These are phyloP conservation scores for Poeciliopsis turneri DNA, from an alignment of 2,797 vertebrate species.

Conservation along the genomic window DNA sequence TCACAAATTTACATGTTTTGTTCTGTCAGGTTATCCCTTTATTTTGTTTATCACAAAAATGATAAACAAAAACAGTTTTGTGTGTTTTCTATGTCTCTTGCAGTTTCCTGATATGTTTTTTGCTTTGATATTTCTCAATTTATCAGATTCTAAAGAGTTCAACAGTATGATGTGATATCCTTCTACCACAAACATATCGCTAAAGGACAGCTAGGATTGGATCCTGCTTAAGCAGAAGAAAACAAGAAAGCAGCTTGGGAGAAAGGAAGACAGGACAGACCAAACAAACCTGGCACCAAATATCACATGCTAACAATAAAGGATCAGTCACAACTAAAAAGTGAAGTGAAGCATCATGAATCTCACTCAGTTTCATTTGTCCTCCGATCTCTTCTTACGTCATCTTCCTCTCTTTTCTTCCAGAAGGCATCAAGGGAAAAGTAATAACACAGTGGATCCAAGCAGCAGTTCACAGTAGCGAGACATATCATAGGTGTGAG, in stretches of 20 bases:
- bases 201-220: background rate
- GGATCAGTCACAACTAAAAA: background rate
- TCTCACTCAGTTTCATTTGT: background rate
- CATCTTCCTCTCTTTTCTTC: slow-evolving; percentile 52
- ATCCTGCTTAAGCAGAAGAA: background rate
- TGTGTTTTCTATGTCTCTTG: background rate
- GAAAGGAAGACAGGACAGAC: background rate
- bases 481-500: slow-evolving; percentile 37
- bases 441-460: slow-evolving; percentile 74
- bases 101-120: background rate
- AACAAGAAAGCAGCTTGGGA: background rate
- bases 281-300: background rate
- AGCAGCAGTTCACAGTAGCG: slow-evolving; percentile 65
- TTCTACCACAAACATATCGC: background rate
- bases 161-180: background rate
- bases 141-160: background rate
- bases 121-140: background rate
- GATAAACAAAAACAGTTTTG: background rate
- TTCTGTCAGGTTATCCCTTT: background rate
- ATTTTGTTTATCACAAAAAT: background rate
- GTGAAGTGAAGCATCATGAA: background rate
- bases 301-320: background rate
- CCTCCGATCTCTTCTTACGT: background rate
- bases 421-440: slow-evolving; percentile 75
- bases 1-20: background rate